Base-by-base conservation (phyloP, 2,797 vertebrate genomes). In the Jordanella pulchra region DNA sequence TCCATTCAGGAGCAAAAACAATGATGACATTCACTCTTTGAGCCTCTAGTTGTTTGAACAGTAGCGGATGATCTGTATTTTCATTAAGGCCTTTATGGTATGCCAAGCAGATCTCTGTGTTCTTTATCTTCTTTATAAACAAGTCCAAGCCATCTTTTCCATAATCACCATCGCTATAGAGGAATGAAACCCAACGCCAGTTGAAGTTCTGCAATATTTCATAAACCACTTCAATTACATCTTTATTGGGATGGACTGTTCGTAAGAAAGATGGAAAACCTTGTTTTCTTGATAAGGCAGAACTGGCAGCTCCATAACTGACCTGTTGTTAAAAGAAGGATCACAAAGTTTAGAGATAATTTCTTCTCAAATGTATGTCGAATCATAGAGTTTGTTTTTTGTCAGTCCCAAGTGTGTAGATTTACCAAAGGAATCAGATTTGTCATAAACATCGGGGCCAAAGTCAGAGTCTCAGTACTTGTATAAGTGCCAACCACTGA, bases 121-220 rank as follows among this genome's bases (percentile, higher is more conserved):
- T 1, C 0, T 32, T 65, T 23, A 94, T 92, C 68, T 78, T 78
- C 1, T 87, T 72, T 0, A 87, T 71, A 79, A 97, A 93, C 0
- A 91, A 69, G 0, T 83, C 78, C 1, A 85, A 25, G 0, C 94
- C 92, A 0, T 93, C 83, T 17, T 48, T 84, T 47, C 96, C 94
- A 0, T 94, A 96, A 58, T 76, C 64, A 0, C 93, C 85, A 0
- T 93, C 69, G 0, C 92, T 94, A 78, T 93, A 85, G 3, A 97
- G 82, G 65, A 96, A 88, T 0, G 93, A 94, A 1, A 97, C 90
- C 96, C 96, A 98, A 0, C 77, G 91, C 97, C 97, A 98, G 0
- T 85, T 23, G 0, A 96, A 97, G 13, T 72, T 80, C 66, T 69
- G 73, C 54, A 97, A 66, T 61, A 97, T 90, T 17, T 25, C 82